These are phyloP conservation scores for Psilanteris sp. DNA, from an alignment of 1,140 invertebrate species.

Conservation along the genomic window DNA sequence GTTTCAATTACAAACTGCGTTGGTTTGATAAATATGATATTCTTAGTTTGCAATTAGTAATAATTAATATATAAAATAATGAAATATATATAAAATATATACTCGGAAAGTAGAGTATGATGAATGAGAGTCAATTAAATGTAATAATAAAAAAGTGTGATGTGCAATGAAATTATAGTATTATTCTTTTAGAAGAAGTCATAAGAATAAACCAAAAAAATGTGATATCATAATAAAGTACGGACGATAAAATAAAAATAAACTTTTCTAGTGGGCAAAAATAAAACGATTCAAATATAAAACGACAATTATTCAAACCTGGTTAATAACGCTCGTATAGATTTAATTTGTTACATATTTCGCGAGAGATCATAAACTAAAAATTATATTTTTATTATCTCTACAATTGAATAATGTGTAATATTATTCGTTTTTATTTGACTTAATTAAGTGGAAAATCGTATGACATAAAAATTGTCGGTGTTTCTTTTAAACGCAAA, in stretches of 20 bases:
- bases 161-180: too few relatives aligned
- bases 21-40: too few relatives aligned
- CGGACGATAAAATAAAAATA: constrained; percentile 9
- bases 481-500: constrained; percentile 18
- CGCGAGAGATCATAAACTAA: constrained; percentile 2
- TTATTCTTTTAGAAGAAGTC: too few relatives aligned
- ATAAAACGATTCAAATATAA: constrained; percentile 1
- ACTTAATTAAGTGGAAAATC: constrained; percentile 41
- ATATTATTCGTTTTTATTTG: constrained; percentile 25
- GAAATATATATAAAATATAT: too few relatives aligned
- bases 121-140: too few relatives aligned
- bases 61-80: too few relatives aligned
- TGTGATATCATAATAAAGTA: constrained; percentile 17
- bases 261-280: background rate
- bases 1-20: too few relatives aligned
- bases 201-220: too few relatives aligned
- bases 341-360: constrained; percentile 21
- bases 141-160: too few relatives aligned
- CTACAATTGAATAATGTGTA: constrained; percentile 19
- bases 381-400: constrained; percentile 15
- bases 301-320: constrained; percentile 1
- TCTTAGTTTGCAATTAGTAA: too few relatives aligned
- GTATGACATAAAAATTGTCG: constrained; percentile 33
- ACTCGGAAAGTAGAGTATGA: too few relatives aligned
- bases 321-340: constrained; percentile 10